These are phyloP conservation scores for Drosophila rhopaloa DNA, from an alignment of 1,140 invertebrate species.

Conservation along the genomic window DNA sequence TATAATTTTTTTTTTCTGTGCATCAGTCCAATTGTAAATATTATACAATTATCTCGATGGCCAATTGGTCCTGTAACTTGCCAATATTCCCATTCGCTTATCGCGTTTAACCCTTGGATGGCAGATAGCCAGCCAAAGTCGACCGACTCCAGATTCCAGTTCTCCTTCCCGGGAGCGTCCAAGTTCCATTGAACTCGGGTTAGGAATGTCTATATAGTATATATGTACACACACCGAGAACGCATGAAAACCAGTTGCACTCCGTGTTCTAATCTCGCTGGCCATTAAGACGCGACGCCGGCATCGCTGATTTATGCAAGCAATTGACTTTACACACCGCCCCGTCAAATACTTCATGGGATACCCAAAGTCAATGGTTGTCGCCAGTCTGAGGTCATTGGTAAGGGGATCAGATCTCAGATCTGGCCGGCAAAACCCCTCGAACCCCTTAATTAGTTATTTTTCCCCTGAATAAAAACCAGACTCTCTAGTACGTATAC, in stretches of 20 bases:
- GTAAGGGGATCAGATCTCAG: neutral
- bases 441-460: neutral
- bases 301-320: constrained; percentile 40
- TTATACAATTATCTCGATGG: constrained; percentile 17
- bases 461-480: neutral
- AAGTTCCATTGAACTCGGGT: constrained; percentile 46
- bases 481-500: neutral
- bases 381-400: constrained; percentile 2
- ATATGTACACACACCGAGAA: neutral
- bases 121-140: constrained; percentile 20
- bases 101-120: constrained; percentile 16
- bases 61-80: constrained; percentile 24
- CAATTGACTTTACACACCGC: constrained; percentile 32
- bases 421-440: neutral
- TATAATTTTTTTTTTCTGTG: neutral
- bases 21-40: neutral
- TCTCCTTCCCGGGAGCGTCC: constrained; percentile 21
- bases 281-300: constrained; percentile 22
- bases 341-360: constrained; percentile 16
- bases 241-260: constrained; percentile 49
- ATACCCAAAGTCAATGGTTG: constrained; percentile 13
- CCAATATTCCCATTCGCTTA: constrained; percentile 14
- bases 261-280: constrained; percentile 46
- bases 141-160: constrained; percentile 18
- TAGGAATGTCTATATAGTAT: constrained; percentile 17